Base-by-base conservation (phyloP, 2,113 vertebrate genomes). In the Cricetomys ansorgei region DNA sequence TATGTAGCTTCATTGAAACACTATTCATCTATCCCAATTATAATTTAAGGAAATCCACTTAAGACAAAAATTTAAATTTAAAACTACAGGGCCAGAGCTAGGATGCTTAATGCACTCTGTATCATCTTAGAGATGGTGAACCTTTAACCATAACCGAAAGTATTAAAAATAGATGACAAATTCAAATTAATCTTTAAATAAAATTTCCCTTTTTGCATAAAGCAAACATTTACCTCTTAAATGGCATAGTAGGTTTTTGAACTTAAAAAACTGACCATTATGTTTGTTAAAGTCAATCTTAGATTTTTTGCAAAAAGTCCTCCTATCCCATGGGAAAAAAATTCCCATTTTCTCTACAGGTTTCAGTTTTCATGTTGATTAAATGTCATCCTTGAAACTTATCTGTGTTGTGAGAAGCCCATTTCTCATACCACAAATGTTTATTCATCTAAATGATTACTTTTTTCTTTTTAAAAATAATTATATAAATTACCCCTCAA, bases 11-110 rank as follows among this genome's bases (percentile, higher is more conserved):
- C 59, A 31, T 69, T 87, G 19, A 86, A 93, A 70, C 55, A 48
- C 2, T 67, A 10, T 65, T 90, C 84, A 45, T 92, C 85, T 77
- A 19, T 92, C 37, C 25, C 34, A 89, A 21, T 67, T 93, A 67
- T 1, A 65, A 31, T 83, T 95, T 96, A 86, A 65, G 81, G 84
- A 81, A 62, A 10, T 90, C 94, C 57, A 43, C n/a, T 88, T 91
- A 76, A 81, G 31, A 17, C 15, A 96, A 85, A 94, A 76, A 40
- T 88, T 87, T 73, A 84, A 64, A 62, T 31, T 64, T 84, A 62
- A 92, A 95, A 72, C 29, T 88, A 40, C 12, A 81, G 31, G 88
- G 7, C 7, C 7, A 81, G n/a, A 81, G 0, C 3, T 89, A 19
- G 1, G 5, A 70, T 72, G 27, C 91, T 92, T 89, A 81, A 77